Conservation (phyloP, 2,113 vertebrate species). For the Poicephalus meyeri region DNA sequence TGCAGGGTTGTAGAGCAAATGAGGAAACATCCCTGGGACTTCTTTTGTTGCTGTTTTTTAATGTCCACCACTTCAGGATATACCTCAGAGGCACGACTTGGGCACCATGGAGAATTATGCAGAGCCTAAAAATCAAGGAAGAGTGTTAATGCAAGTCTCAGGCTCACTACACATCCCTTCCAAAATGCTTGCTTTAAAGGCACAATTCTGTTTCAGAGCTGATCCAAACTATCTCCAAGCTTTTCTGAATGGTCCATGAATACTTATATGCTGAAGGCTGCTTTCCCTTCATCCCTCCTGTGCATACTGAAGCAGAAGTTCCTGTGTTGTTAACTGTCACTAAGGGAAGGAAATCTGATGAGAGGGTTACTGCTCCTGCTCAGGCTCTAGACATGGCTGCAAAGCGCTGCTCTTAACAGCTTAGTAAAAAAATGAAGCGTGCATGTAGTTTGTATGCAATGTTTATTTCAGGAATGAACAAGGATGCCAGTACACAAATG, state of each 20-base stretch:
- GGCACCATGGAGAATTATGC: neutral
- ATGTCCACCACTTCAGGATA: neutral
- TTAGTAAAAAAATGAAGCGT: neutral
- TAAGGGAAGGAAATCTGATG: neutral
- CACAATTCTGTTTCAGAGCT: neutral
- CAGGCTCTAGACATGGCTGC: neutral
- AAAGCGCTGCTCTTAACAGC: neutral
- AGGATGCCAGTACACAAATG: neutral
- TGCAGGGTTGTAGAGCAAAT: neutral
- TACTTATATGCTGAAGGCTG: neutral
- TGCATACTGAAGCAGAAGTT: neutral
- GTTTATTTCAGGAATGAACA: neutral
- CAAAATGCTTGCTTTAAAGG: neutral
- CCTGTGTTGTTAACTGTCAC: neutral
- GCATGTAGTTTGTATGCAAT: neutral
- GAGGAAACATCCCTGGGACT: rapidly evolving
- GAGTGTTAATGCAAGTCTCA: neutral
- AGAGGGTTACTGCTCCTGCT: neutral
- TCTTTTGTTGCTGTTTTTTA: neutral
- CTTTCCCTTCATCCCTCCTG: neutral
- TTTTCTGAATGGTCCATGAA: neutral
- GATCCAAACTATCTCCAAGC: neutral
- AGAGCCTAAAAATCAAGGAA: neutral
- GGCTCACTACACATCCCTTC: neutral
- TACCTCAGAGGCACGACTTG: neutral